A percentile compares a stretch with the other conserved stretches of the same genome.
These are phyloP conservation scores for Isoperla grammatica DNA, from an alignment of 2,888 invertebrate genomes.

Conservation along the genomic window DNA sequence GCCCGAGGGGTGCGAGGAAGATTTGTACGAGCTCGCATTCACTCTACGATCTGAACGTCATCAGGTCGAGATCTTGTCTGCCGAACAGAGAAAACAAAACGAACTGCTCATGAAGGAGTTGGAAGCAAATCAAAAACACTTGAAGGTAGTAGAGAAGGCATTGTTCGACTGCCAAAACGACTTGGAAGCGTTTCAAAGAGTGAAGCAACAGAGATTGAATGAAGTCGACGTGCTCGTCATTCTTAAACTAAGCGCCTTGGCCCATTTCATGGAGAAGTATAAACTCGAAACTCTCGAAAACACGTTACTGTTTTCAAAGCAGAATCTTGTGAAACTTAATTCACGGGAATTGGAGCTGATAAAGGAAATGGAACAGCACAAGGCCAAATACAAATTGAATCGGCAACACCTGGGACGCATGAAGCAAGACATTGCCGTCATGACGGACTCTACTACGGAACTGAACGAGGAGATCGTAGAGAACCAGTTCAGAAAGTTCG, in stretches of 20 bases:
- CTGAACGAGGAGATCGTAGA: constrained; percentile 51
- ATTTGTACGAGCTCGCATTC: constrained; percentile 63
- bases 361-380: constrained; percentile 58
- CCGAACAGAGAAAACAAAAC: constrained; percentile 52
- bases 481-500: constrained; percentile 54
- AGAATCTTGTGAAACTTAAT: constrained; percentile 52
- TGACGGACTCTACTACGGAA: constrained; percentile 54
- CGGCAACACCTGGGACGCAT: constrained; percentile 63
- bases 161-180: constrained; percentile 54
- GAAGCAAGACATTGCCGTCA: constrained; percentile 61
- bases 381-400: constrained; percentile 57
- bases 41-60: constrained; percentile 53
- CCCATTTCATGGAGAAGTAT: constrained; percentile 48
- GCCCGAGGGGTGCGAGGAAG: constrained; percentile 63
- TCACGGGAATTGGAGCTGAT: constrained; percentile 58
- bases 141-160: constrained; percentile 49
- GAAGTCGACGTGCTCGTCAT: constrained; percentile 65
- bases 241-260: constrained; percentile 62
- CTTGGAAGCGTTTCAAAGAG: constrained; percentile 60
- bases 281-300: constrained; percentile 42
- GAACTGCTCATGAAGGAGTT: constrained; percentile 56
- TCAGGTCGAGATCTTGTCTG: constrained; percentile 52
- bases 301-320: constrained; percentile 59
- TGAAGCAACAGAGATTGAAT: constrained; percentile 72
- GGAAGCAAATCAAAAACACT: constrained; percentile 52